Percentiles rank a stretch among this genome's conserved stretches.
phyloP scores from a whole-genome alignment of 2,113 vertebrate genomes.

The Dasypus novemcinctus region DNA sequence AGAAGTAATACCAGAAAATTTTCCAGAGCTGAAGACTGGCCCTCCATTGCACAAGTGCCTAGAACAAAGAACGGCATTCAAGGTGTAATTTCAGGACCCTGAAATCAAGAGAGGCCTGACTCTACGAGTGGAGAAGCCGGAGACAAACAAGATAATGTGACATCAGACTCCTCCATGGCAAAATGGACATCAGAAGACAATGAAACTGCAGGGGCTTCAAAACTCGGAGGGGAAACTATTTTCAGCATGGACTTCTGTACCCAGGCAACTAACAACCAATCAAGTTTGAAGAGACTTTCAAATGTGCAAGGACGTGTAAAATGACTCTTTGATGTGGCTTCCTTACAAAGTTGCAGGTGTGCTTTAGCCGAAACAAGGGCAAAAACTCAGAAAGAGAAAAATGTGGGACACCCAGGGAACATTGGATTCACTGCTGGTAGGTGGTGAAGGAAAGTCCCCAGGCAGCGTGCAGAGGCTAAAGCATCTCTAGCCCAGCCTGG shows the following conservation, averaged over 20 bases:
- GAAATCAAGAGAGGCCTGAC: background rate
- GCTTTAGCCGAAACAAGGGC: background rate
- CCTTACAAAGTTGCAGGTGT: background rate
- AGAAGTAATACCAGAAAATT: slow-evolving; percentile 41
- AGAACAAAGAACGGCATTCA: background rate
- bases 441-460: background rate
- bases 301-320: background rate
- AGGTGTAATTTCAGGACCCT: background rate
- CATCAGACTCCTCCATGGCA: background rate
- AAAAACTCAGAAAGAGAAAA: background rate
- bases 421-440: too few relatives aligned
- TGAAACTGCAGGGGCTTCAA: background rate
- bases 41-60: background rate
- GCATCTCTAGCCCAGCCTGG: background rate
- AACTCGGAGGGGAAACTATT: background rate
- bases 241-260: background rate
- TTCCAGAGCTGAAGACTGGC: background rate
- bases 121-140: background rate
- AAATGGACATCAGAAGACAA: background rate
- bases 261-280: background rate
- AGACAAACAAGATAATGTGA: too few relatives aligned
- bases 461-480: background rate
- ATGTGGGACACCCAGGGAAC: background rate
- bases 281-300: background rate
- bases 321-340: background rate